Base-by-base conservation (phyloP, 2,113 vertebrate species). In the Heterotis niloticus region DNA sequence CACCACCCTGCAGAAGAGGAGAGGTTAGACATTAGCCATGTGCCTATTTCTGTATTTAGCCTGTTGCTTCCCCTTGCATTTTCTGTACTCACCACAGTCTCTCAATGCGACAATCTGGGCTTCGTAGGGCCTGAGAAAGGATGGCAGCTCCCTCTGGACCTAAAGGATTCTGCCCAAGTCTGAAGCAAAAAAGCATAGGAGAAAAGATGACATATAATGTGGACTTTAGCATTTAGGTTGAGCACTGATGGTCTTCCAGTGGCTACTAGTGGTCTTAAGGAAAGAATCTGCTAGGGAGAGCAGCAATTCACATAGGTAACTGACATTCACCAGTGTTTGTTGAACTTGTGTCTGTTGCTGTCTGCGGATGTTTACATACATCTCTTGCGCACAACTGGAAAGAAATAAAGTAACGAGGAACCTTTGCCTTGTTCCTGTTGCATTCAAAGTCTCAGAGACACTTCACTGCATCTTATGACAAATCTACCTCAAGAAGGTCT, bases 81-180 rank as follows among this genome's bases (percentile, higher is more conserved):
- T 16, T 1, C 57, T 12, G 5, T 20, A 80, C 86, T 78, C 64
- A 88, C 86, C 86, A 88, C 72, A 88, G 79, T 18, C 23, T 84
- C 79, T 86, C 78, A 44, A 88, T 82, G 4, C 81, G 81, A 64
- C 86, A 88, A 67, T 86, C 84, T 26, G 86, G 86, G 29, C 71
- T 86, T 59, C 56, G 64, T 26, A 88, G 52, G 20, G 82, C 83
- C 9, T 12, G 29, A 69, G 74, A 67, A 20, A 88, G 76, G 23
- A 88, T 79, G 24, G 77, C 70, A 2, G 86, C 86, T 56, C 86
- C 86, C 14, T 88, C 84, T n/a, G 80, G 76, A 10, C 86, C 86
- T 17, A 88, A 64, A 56, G 86, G 85, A 78, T 88, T 88, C 79
- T 85, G 86, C 1, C 77, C 86, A 12, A 88, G 69, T 17, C 86